phyloP scores from a whole-genome alignment of 1,140 invertebrate species.

The Hermetia illucens region DNA sequence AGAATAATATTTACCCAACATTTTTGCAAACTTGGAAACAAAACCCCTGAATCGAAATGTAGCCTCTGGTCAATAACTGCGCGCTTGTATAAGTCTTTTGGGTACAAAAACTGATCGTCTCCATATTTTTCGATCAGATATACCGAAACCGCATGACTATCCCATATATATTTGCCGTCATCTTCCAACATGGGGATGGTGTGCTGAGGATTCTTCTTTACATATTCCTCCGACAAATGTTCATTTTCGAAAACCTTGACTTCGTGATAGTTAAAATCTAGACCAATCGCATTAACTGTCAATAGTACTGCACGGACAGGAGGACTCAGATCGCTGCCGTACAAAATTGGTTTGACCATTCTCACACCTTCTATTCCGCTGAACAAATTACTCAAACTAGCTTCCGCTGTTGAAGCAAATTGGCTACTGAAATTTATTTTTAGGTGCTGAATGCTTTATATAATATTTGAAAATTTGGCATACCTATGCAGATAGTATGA shows the following conservation, averaged over 20 bases:
- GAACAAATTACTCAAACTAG: too few relatives aligned
- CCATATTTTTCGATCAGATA: constrained; percentile 20
- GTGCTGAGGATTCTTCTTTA: constrained; percentile 26
- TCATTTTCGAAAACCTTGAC: constrained; percentile 44
- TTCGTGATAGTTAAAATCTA: constrained; percentile 30
- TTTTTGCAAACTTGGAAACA: background rate
- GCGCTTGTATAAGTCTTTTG: constrained; percentile 31
- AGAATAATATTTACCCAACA: background rate
- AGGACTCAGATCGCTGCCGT: constrained; percentile 32
- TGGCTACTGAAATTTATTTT: too few relatives aligned
- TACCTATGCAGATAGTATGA: too few relatives aligned
- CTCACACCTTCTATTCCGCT: too few relatives aligned
- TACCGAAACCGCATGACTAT: constrained; percentile 24
- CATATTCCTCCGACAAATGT: constrained; percentile 46
- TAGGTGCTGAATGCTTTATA: too few relatives aligned
- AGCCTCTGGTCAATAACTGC: constrained; percentile 34
- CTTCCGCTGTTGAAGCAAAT: too few relatives aligned
- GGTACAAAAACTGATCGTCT: constrained; percentile 29
- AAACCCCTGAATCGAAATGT: constrained; percentile 30
- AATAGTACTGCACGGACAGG: constrained; percentile 33
- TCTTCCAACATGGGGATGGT: constrained; percentile 26
- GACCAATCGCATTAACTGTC: constrained; percentile 28
- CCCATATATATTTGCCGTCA: constrained; percentile 14
- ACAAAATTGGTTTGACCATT: constrained; percentile 27
- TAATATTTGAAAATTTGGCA: too few relatives aligned